Evolutionary conservation across 2,888 invertebrate genomes (phyloP), one percentile per base, ranked within the genome.

Genomic region (Kuschelorhynchus macadamiae): DNA sequence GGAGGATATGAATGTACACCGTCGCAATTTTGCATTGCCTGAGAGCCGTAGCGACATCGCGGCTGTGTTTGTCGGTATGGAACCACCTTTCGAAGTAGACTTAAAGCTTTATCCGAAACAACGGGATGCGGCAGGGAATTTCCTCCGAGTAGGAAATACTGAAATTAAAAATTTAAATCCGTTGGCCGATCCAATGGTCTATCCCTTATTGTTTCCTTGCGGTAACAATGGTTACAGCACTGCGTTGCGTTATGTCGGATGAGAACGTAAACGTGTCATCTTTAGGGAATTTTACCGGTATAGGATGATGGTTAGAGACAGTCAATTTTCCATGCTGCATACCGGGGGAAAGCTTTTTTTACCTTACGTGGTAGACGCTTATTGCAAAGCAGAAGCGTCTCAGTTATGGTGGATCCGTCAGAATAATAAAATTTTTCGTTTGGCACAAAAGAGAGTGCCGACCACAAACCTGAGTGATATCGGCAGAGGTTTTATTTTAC

Each of bases 341-440:
- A 33, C 61, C 16, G 53, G 41, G 7, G 57, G 44, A 1, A 71
- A 62, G 32, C 32, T 69, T 11, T 61, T 61, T n/a, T 69, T 69
- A 47, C 71, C 69, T 16, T 69, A 69, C 20, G 30, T 66, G 12
- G 71, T 69, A 4, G 52, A 57, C 21, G 56, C 56, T 1, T 67
- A 59, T 41, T 12, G 36, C 11, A 36, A 36, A 3, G 36, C 11
- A 8, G 36, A 36, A 11, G 36, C 36, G 9, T 8, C 4, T 36
- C 2, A n/a, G 9, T 36, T 36, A 11, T 36, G 36, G 36, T 36
- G 3, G 3, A 3, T 25, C 7, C 25, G 25, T 7, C 25, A 25
- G 25, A 25, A 25, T 5, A 25, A 25, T 25, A 25, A 25, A 5
- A 25, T 5, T 3, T 25, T 25, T 25, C 3, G 25, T 3, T 5